Percentiles rank a stretch among this genome's conserved stretches.
Evolutionary conservation across 2,113 vertebrate species (phyloP).

Genomic region (Oryzias celebensis): DNA sequence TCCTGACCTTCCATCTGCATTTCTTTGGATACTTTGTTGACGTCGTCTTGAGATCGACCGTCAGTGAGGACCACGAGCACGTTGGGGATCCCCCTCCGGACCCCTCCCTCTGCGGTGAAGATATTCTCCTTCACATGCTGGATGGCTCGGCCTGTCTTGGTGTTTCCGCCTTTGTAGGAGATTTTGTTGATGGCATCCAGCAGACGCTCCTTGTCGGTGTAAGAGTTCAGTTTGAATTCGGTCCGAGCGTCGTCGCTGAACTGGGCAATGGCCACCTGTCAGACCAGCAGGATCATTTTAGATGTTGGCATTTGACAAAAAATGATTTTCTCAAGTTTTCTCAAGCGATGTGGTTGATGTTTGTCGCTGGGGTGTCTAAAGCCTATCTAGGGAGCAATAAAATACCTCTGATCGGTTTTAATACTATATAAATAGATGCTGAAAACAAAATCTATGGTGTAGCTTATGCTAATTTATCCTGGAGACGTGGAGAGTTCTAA

Average conservation of each 20-base stretch:
- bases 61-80: slow-evolving; percentile 96
- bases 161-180: slow-evolving; percentile 97
- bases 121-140: slow-evolving; percentile 88
- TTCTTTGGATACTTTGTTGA: slow-evolving; percentile 89
- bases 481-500: too few relatives aligned
- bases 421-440: too few relatives aligned
- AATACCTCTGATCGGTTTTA: too few relatives aligned
- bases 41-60: slow-evolving; percentile 93
- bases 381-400: too few relatives aligned
- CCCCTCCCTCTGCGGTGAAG: slow-evolving; percentile 84
- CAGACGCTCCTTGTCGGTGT: slow-evolving; percentile 86
- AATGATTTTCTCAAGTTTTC: too few relatives aligned
- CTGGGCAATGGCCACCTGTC: slow-evolving; percentile 93
- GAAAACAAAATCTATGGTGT: too few relatives aligned
- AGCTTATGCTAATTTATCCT: too few relatives aligned
- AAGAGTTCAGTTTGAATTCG: slow-evolving; percentile 90
- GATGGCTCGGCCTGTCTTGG: slow-evolving; percentile 95
- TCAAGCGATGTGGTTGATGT: too few relatives aligned
- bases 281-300: neutral
- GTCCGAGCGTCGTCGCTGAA: slow-evolving; percentile 96
- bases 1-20: slow-evolving; percentile 92
- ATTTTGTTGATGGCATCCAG: slow-evolving; percentile 90
- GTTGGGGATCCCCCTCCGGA: slow-evolving; percentile 87
- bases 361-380: too few relatives aligned
- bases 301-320: too few relatives aligned